These are phyloP conservation scores for Volucella zonaria DNA, from an alignment of 2,888 invertebrate genomes.

Conservation along the genomic window DNA sequence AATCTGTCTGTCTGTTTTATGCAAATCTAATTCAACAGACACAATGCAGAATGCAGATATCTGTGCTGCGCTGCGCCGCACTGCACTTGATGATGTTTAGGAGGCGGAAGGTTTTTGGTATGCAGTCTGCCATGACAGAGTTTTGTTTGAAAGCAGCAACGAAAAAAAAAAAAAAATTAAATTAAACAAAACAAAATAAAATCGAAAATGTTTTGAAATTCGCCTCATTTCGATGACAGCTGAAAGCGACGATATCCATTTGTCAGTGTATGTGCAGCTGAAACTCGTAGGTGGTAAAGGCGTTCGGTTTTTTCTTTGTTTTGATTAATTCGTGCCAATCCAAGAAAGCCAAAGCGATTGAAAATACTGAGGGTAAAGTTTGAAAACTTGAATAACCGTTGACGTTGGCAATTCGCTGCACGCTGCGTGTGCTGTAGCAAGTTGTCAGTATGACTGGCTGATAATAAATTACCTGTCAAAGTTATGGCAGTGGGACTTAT, in stretches of 20 bases:
- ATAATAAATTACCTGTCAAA: slow-evolving; percentile 63
- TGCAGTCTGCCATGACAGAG: slow-evolving; percentile 21
- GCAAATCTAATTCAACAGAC: slow-evolving; percentile 57
- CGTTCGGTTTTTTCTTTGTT: slow-evolving; percentile 33
- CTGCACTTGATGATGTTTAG: slow-evolving; percentile 33
- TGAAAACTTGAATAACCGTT: slow-evolving; percentile 20
- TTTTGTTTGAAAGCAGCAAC: slow-evolving; percentile 14
- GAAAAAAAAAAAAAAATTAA: slow-evolving; percentile 26
- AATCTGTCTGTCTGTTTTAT: slow-evolving; percentile 53
- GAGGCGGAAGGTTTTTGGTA: slow-evolving; percentile 54
- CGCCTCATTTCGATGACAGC: slow-evolving; percentile 33
- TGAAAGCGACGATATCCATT: slow-evolving; percentile 23
- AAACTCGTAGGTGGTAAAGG: slow-evolving; percentile 25
- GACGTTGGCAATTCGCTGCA: slow-evolving; percentile 43
- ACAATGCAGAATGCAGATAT: slow-evolving; percentile 19
- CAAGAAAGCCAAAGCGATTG: not conserved
- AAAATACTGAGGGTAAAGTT: slow-evolving; percentile 37
- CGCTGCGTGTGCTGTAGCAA: slow-evolving; percentile 36
- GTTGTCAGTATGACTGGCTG: slow-evolving; percentile 29
- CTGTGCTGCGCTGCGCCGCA: not conserved
- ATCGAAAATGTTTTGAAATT: slow-evolving; percentile 57
- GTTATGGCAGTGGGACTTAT: slow-evolving; percentile 53
- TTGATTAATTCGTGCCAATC: not conserved
- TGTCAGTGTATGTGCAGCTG: slow-evolving; percentile 32
- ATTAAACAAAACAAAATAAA: slow-evolving; percentile 19